phyloP scores from a whole-genome alignment of 2,113 vertebrate species.

The Hyaena hyaena region DNA sequence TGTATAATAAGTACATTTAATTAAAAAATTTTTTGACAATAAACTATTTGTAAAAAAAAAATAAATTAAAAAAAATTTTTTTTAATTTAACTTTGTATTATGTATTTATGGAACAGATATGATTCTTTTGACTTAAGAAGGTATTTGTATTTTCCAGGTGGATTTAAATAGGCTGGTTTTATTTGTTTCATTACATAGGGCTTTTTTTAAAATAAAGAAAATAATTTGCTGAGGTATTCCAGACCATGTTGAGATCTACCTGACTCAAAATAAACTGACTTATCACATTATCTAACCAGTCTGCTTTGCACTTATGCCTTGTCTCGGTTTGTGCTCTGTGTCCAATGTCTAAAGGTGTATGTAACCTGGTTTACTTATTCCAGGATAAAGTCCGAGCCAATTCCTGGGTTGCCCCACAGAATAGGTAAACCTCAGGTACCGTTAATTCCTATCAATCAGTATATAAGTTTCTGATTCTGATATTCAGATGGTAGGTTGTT shows the following conservation, averaged over 20 bases:
- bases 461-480: not conserved
- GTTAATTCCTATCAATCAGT: not conserved
- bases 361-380: not conserved
- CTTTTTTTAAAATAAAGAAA: not conserved
- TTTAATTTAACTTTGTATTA: not conserved
- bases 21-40: not conserved
- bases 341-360: not conserved
- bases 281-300: not conserved
- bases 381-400: not conserved
- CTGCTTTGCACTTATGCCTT: not conserved
- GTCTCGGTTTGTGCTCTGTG: not conserved
- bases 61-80: not conserved
- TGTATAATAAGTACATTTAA: not conserved
- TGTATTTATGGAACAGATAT: not conserved
- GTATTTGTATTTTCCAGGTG: not conserved
- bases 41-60: no score
- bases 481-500: not conserved
- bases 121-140: not conserved
- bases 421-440: not conserved
- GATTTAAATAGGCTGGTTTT: not conserved
- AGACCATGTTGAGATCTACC: not conserved
- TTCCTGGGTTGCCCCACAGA: not conserved
- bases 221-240: not conserved
- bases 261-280: not conserved
- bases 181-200: not conserved